These are phyloP conservation scores for Tipula unca DNA, from an alignment of 2,888 invertebrate species.

Conservation along the genomic window DNA sequence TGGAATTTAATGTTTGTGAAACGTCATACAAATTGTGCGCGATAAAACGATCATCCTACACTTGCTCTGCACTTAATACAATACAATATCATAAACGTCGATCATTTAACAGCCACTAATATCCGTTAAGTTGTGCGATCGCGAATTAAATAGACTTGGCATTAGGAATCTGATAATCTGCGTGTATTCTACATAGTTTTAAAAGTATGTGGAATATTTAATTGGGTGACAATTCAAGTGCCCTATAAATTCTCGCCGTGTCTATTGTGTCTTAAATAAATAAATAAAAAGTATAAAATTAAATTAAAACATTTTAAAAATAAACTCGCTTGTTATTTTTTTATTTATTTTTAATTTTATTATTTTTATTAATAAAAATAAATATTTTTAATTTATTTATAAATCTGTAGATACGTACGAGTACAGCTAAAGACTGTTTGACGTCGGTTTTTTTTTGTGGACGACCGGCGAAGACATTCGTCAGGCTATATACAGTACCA, in stretches of 20 bases:
- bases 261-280: not conserved
- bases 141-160: not conserved
- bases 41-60: too few relatives aligned
- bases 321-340: not conserved
- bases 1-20: not conserved
- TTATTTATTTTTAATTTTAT: not conserved
- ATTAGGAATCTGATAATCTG: not conserved
- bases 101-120: not conserved
- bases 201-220: not conserved
- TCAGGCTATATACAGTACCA: not conserved
- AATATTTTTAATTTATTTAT: not conserved
- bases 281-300: too few relatives aligned
- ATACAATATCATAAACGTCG: not conserved
- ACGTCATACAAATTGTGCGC: too few relatives aligned
- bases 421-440: not conserved
- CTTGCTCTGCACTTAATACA: not conserved
- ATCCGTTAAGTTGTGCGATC: not conserved
- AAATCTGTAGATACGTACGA: not conserved
- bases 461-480: not conserved
- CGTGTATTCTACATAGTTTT: not conserved
- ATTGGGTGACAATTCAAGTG: not conserved
- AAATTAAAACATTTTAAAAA: not conserved
- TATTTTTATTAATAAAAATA: not conserved
- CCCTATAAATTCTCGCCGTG: not conserved
- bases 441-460: not conserved